Percentiles rank a stretch among this genome's conserved stretches.
phyloP scores from a whole-genome alignment of 2,888 invertebrate species.

The Ormyrus nitidulus region DNA sequence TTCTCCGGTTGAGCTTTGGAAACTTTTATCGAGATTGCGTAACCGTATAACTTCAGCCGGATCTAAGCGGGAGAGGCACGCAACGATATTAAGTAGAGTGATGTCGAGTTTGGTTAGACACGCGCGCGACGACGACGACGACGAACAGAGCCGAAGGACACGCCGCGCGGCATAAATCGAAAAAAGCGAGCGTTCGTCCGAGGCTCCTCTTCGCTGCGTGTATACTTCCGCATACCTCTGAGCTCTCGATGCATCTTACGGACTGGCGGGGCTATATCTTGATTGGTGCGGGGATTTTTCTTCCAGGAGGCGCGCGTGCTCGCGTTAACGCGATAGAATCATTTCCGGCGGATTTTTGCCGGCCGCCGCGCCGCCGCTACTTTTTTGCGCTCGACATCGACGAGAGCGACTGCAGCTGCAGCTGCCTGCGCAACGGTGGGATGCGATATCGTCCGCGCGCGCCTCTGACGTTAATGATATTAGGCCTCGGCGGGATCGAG shows the following conservation, averaged over 20 bases:
- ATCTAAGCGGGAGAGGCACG: not conserved
- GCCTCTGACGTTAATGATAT: conserved; percentile 31
- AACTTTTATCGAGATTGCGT: no score
- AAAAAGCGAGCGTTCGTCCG: not conserved
- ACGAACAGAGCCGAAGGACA: not conserved
- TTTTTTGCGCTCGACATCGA: conserved; percentile 19
- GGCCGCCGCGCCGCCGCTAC: not conserved
- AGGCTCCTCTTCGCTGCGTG: conserved; percentile 6
- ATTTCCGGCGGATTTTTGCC: conserved; percentile 41
- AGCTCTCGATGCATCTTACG: not conserved
- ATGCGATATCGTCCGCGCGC: not conserved
- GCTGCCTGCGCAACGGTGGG: not conserved
- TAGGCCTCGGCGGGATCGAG: not conserved
- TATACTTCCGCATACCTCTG: conserved; percentile 39
- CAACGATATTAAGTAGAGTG: conserved; percentile 26
- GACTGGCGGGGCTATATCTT: not conserved
- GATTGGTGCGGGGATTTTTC: not conserved
- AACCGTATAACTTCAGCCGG: no score
- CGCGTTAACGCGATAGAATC: conserved; percentile 49
- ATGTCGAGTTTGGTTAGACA: conserved; percentile 20
- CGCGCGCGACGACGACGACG: not conserved
- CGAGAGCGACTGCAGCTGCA: not conserved
- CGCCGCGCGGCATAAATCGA: not conserved
- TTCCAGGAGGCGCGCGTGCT: not conserved
- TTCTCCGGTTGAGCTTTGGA: no score